Evolutionary conservation across 2,113 vertebrate species (phyloP).

Genomic region (Fukomys damarensis): DNA sequence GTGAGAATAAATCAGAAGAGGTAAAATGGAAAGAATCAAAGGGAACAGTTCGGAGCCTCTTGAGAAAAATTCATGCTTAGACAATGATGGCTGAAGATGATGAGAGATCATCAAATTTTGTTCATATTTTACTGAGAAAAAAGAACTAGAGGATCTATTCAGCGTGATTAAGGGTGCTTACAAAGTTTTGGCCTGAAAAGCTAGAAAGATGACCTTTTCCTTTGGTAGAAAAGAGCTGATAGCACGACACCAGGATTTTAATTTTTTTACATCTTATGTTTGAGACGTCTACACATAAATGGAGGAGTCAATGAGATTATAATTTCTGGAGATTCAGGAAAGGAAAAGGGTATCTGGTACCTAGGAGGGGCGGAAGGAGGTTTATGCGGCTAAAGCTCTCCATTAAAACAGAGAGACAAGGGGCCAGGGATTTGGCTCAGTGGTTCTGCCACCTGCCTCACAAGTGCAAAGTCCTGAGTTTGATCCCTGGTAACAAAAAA

Average conservation of each 20-base stretch:
- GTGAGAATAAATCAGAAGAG: not conserved
- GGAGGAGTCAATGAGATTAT: not conserved
- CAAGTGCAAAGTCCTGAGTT: no score
- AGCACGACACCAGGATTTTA: not conserved
- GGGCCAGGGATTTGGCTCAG: no score
- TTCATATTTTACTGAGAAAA: not conserved
- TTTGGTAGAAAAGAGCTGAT: not conserved
- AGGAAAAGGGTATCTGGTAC: not conserved
- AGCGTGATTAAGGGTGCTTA: not conserved
- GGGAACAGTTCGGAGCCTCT: not conserved
- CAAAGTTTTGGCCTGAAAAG: not conserved
- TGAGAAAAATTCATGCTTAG: not conserved
- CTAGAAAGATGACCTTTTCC: not conserved
- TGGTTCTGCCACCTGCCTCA: no score
- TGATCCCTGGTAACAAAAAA: no score
- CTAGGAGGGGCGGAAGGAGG: not conserved
- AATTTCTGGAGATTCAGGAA: not conserved
- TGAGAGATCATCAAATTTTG: not conserved
- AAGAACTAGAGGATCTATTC: not conserved
- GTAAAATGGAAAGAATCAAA: not conserved
- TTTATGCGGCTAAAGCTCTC: not conserved
- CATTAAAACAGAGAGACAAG: no score
- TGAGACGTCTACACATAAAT: not conserved
- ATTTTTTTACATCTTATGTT: slow-evolving; percentile 2
- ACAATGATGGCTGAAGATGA: not conserved